Evolutionary conservation across 2,797 vertebrate genomes (phyloP).

Genomic region (Semaprochilodus insignis): DNA sequence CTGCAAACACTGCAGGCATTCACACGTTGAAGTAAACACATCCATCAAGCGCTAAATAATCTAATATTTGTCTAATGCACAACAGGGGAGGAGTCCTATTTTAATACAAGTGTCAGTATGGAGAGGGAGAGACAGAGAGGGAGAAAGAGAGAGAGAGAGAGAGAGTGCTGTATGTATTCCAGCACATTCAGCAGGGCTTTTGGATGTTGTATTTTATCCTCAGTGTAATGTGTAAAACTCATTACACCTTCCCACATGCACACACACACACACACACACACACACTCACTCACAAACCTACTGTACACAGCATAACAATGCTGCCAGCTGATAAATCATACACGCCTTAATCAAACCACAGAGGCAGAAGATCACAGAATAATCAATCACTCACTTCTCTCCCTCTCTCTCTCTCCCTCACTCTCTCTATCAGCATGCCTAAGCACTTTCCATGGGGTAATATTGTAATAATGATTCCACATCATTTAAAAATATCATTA

Average conservation of each 20-base stretch:
- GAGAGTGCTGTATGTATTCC: slow-evolving; percentile 49
- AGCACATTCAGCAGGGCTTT: slow-evolving; percentile 51
- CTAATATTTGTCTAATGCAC: slow-evolving; percentile 60
- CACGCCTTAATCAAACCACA: slow-evolving; percentile 78
- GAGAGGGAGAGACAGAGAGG: slow-evolving; percentile 50
- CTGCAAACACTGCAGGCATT: slow-evolving; percentile 63
- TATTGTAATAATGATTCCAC: slow-evolving; percentile 61
- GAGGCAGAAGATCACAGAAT: slow-evolving; percentile 67
- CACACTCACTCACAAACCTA: slow-evolving; percentile 50
- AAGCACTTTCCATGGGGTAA: slow-evolving; percentile 53
- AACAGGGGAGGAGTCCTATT: slow-evolving; percentile 58
- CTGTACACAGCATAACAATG: slow-evolving; percentile 75
- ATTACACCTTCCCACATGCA: slow-evolving; percentile 49
- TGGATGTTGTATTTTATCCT: slow-evolving; percentile 56
- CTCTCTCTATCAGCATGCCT: slow-evolving; percentile 51
- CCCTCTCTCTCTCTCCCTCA: slow-evolving; percentile 63
- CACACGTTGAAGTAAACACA: slow-evolving; percentile 71
- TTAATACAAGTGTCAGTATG: slow-evolving; percentile 58
- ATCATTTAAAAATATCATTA: slow-evolving; percentile 67
- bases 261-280: slow-evolving; percentile 42
- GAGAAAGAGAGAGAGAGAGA: slow-evolving; percentile 24
- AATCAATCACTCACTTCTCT: slow-evolving; percentile 77
- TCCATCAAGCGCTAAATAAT: slow-evolving; percentile 74
- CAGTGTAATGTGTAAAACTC: slow-evolving; percentile 57
- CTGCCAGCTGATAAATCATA: slow-evolving; percentile 81